These are phyloP conservation scores for Sciurus carolinensis DNA, from an alignment of 2,797 vertebrate species.

Conservation along the genomic window DNA sequence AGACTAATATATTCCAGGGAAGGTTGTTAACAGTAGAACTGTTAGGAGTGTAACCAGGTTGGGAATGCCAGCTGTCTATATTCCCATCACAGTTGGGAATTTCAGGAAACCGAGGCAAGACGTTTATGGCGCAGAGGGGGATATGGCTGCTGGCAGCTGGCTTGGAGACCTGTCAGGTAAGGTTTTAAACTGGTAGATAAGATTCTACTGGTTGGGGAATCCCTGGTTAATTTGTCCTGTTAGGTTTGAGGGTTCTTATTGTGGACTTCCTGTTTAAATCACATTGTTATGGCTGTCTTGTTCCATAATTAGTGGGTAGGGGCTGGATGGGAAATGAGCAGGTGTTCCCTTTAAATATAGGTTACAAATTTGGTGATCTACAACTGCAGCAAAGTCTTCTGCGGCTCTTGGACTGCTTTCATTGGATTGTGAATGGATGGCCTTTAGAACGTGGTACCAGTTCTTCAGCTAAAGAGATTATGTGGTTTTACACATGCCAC, in stretches of 20 bases:
- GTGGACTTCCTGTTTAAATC: conserved; percentile 56
- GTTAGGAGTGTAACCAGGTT: conserved; percentile 48
- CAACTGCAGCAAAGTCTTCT: neutral
- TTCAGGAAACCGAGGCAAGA: conserved; percentile 80
- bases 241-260: conserved; percentile 54
- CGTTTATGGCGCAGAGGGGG: conserved; percentile 75
- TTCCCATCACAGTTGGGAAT: conserved; percentile 76
- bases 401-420: neutral
- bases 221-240: neutral
- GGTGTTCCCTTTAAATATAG: neutral
- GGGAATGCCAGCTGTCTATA: conserved; percentile 60
- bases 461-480: neutral
- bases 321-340: conserved; percentile 37
- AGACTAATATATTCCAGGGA: neutral
- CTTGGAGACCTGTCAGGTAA: conserved; percentile 85
- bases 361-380: neutral
- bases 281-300: neutral
- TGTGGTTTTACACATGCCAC: neutral
- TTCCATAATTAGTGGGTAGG: neutral
- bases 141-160: conserved; percentile 79
- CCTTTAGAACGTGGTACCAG: neutral
- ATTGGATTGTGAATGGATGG: neutral
- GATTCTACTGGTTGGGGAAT: neutral
- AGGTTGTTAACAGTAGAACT: conserved; percentile 40
- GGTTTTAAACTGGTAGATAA: conserved; percentile 52